Conservation (phyloP, 2,113 vertebrate genomes). For the Okapia johnstoni region DNA sequence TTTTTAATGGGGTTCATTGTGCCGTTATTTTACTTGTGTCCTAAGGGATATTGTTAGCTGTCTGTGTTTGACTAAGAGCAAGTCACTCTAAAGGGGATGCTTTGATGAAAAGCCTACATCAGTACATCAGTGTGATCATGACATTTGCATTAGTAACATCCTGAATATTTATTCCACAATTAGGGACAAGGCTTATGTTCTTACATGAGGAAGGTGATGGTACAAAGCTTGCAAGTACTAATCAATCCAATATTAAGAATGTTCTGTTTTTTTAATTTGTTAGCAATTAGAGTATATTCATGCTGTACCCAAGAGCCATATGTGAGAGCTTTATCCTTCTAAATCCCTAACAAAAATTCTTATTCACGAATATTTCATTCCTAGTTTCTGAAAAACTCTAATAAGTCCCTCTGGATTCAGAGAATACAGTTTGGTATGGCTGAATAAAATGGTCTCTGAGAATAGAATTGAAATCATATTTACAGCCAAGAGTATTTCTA, state of each 20-base stretch:
- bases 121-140: not conserved
- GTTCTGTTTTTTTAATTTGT: constrained; percentile 5
- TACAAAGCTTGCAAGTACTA: not conserved
- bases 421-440: not conserved
- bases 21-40: not conserved
- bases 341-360: not conserved
- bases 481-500: not conserved
- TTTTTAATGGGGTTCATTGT: not conserved
- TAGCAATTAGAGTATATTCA: constrained; percentile 5
- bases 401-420: not conserved
- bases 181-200: not conserved
- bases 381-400: not conserved
- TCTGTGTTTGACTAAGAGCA: not conserved
- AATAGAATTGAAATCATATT: not conserved
- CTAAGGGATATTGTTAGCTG: not conserved
- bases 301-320: constrained; percentile 31
- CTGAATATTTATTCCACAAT: not conserved
- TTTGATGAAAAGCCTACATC: not conserved
- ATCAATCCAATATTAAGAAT: not conserved
- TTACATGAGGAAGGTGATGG: not conserved
- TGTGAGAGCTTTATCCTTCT: constrained; percentile 26
- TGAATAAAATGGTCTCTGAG: not conserved
- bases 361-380: not conserved
- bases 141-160: not conserved
- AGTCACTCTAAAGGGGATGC: not conserved